A percentile compares a stretch with the other conserved stretches of the same genome.
Evolutionary conservation across 2,888 invertebrate genomes (phyloP).

Genomic region (Timandra comae): DNA sequence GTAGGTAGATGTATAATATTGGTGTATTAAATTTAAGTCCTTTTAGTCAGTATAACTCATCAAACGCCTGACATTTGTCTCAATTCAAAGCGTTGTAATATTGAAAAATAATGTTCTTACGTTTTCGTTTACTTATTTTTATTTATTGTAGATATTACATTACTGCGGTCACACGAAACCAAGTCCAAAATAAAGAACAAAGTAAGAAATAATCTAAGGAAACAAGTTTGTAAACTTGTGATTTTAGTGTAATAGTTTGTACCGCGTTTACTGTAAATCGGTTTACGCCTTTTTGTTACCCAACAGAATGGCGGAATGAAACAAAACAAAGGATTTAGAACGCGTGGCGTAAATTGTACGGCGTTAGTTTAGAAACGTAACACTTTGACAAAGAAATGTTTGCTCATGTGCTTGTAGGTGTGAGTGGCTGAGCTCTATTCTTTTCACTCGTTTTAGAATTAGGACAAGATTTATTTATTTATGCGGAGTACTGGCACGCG

Average conservation of each 20-base stretch:
- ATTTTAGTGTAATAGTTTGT: not conserved
- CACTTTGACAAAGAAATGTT: conserved; percentile 15
- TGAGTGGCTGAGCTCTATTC: not conserved
- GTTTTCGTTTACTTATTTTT: too few species aligned
- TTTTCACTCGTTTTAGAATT: conserved; percentile 1
- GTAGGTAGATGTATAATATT: too few species aligned
- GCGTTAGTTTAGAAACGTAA: conserved; percentile 10
- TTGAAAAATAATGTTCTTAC: too few species aligned
- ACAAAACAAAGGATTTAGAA: conserved; percentile 20
- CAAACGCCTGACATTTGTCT: too few species aligned
- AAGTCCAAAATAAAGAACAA: too few species aligned
- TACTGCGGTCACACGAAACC: too few species aligned
- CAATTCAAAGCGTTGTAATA: too few species aligned
- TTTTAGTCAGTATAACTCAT: too few species aligned
- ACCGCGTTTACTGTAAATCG: conserved; percentile 11
- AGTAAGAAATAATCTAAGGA: too few species aligned
- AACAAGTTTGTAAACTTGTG: not conserved
- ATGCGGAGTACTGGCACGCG: too few species aligned
- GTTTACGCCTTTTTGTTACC: conserved; percentile 13
- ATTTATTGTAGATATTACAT: too few species aligned
- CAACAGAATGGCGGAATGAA: conserved; percentile 9
- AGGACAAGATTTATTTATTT: conserved; percentile 6
- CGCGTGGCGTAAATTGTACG: conserved; percentile 17
- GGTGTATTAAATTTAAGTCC: too few species aligned
- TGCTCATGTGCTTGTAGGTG: conserved; percentile 7